Evolutionary conservation across 1,140 invertebrate species (phyloP).

Genomic region (Bombus affinis): DNA sequence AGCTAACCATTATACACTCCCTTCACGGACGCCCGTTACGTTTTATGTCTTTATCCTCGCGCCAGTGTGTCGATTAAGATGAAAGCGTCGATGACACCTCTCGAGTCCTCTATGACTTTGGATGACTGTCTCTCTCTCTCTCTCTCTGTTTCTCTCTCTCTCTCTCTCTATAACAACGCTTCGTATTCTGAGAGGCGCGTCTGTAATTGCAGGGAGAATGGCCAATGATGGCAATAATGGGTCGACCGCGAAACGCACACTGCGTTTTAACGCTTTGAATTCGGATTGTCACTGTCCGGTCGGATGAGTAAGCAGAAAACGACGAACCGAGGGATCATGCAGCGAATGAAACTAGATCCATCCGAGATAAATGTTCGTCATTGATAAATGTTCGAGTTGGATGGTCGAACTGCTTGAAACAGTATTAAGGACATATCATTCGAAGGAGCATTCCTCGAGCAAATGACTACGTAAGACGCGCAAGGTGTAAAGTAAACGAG

Average conservation of each 20-base stretch:
- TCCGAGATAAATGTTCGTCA: no score
- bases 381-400: no score
- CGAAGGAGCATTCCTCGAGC: no score
- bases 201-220: constrained; percentile 47
- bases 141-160: no score
- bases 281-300: neutral
- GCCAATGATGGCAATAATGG: constrained; percentile 35
- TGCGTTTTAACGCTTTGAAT: constrained; percentile 14
- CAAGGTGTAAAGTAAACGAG: no score
- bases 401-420: neutral
- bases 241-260: neutral
- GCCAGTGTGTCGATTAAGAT: constrained; percentile 68
- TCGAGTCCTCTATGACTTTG: constrained; percentile 45
- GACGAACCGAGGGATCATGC: neutral
- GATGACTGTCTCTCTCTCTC: neutral
- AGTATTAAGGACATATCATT: neutral
- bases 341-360: neutral
- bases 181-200: constrained; percentile 26
- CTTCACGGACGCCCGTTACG: constrained; percentile 74
- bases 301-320: neutral
- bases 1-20: constrained; percentile 64
- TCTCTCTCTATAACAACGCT: neutral
- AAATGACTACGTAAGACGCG: no score
- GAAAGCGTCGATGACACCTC: constrained; percentile 61
- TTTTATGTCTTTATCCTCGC: constrained; percentile 79